Conservation (phyloP, 2,888 invertebrate genomes). For the Tethea ocularis region DNA sequence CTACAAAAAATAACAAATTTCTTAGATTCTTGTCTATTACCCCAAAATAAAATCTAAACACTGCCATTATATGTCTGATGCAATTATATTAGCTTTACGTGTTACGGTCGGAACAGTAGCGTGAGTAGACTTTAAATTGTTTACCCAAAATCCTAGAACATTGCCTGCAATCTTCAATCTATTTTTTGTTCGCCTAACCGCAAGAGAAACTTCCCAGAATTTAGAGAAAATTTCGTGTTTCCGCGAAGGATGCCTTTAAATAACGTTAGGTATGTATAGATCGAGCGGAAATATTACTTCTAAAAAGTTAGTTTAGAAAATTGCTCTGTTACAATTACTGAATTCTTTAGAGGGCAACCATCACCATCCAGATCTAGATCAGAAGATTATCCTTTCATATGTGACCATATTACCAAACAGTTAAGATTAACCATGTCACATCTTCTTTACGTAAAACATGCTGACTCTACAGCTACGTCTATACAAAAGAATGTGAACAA, state of each 20-base stretch:
- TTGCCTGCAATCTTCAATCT: slow-evolving; percentile 12
- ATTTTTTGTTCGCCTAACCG: slow-evolving; percentile 26
- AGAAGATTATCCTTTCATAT: no score
- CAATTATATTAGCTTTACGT: slow-evolving; percentile 9
- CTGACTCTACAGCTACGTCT: slow-evolving; percentile 13
- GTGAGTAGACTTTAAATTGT: slow-evolving; percentile 6
- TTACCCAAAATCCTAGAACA: slow-evolving; percentile 1
- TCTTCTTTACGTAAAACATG: slow-evolving; percentile 57
- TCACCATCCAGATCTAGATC: no score
- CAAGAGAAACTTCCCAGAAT: slow-evolving; percentile 40
- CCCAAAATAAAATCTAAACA: background rate
- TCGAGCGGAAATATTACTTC: slow-evolving; percentile 6
- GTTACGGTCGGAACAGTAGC: slow-evolving; percentile 8
- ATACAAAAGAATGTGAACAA: background rate
- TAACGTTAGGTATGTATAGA: background rate
- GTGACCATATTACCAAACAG: slow-evolving; percentile 42
- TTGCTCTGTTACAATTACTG: background rate
- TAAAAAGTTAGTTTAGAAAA: background rate
- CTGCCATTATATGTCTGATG: background rate
- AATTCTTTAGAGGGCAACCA: background rate
- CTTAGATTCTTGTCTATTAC: background rate
- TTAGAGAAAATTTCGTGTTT: slow-evolving; percentile 35
- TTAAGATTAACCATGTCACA: slow-evolving; percentile 50
- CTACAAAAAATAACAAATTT: no score
- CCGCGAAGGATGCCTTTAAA: slow-evolving; percentile 34